Conservation (phyloP, 2,113 vertebrate species). For the Pedetes capensis region DNA sequence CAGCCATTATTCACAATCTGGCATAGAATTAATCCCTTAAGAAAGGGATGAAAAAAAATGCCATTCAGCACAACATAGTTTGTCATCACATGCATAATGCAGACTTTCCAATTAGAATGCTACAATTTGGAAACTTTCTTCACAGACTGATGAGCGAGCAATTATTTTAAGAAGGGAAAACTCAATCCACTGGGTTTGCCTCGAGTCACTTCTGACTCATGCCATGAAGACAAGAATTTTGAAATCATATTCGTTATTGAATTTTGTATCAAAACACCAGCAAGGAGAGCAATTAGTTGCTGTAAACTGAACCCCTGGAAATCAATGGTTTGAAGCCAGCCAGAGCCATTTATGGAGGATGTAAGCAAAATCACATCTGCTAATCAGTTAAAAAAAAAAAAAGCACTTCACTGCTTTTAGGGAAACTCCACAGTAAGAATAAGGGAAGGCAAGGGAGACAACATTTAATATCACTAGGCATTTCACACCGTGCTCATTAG, state of each 20-base stretch:
- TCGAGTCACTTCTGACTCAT: conserved; percentile 72
- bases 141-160: conserved; percentile 72
- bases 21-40: conserved; percentile 76
- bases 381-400: conserved; percentile 70
- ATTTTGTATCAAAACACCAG: conserved; percentile 77
- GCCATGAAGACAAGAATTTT: conserved; percentile 59
- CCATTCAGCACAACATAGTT: conserved; percentile 71
- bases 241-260: conserved; percentile 72
- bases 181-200: conserved; percentile 69
- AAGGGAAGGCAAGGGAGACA: conserved; percentile 20
- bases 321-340: conserved; percentile 73
- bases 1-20: conserved; percentile 67
- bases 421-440: conserved; percentile 23
- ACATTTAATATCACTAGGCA: not conserved
- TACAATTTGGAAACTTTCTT: conserved; percentile 73
- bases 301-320: conserved; percentile 69
- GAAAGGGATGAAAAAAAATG: conserved; percentile 58
- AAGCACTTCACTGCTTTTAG: conserved; percentile 63
- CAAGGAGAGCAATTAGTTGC: conserved; percentile 73
- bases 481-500: conserved; percentile 44
- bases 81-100: conserved; percentile 72
- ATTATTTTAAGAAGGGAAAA: conserved; percentile 77
- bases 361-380: conserved; percentile 72
- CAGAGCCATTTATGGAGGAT: conserved; percentile 70
- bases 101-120: conserved; percentile 76